Percentiles rank a stretch among this genome's conserved stretches.
phyloP scores from a whole-genome alignment of 2,888 invertebrate genomes.

The Tinea semifulvella region DNA sequence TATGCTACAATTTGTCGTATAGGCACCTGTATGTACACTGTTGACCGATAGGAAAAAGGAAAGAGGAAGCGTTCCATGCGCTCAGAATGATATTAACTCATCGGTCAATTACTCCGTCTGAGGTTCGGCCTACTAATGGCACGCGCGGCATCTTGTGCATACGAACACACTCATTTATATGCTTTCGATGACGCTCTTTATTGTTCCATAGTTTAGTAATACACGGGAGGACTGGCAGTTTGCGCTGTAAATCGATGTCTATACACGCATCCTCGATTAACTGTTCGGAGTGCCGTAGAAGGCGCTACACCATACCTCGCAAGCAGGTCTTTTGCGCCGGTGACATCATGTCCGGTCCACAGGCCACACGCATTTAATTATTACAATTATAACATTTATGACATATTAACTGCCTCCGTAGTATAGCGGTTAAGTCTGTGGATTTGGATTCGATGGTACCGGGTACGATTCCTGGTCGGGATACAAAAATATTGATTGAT shows the following conservation, averaged over 20 bases:
- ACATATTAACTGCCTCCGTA: too few species aligned
- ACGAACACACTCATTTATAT: conserved; percentile 58
- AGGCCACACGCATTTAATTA: conserved; percentile 41
- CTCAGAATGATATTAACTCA: conserved; percentile 61
- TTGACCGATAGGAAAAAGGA: conserved; percentile 67
- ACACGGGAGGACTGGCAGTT: conserved; percentile 64
- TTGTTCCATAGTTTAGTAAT: conserved; percentile 66
- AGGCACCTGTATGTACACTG: conserved; percentile 31
- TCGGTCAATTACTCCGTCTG: conserved; percentile 63
- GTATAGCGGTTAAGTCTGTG: too few species aligned
- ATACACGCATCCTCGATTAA: conserved; percentile 61
- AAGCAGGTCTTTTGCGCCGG: conserved; percentile 22
- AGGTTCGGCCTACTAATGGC: conserved; percentile 56
- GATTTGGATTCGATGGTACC: too few species aligned
- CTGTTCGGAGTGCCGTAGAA: conserved; percentile 34
- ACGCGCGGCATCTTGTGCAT: conserved; percentile 52
- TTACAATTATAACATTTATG: neutral
- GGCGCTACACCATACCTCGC: conserved; percentile 5
- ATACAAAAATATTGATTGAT: too few species aligned
- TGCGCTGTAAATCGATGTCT: conserved; percentile 64
- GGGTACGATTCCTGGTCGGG: too few species aligned
- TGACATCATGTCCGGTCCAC: conserved; percentile 60
- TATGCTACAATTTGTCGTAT: too few species aligned
- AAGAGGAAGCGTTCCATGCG: conserved; percentile 63
- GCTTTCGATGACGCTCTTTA: conserved; percentile 52